Evolutionary conservation across 1,140 invertebrate genomes (phyloP), one percentile per base, ranked within the genome.

Genomic region (Brachionus plicatilis): DNA sequence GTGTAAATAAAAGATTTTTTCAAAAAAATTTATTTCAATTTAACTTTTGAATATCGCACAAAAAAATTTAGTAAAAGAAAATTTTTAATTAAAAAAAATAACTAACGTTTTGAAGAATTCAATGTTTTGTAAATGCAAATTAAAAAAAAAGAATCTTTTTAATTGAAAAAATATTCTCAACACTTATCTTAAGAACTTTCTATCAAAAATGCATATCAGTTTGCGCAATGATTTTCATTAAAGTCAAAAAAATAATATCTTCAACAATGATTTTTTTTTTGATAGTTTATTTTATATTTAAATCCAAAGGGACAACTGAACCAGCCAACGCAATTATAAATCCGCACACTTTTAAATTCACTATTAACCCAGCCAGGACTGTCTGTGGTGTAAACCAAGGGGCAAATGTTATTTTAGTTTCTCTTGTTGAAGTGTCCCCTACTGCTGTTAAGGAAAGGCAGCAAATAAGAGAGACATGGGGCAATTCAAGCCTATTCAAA

Each of bases 401-500:
- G 11, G 24, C 14, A 12, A 14, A 37, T 47, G n/a, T 17, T 60
- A 6, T 82, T 2, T 82, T 60, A 37, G 33, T 82, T 37, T 17
- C 43, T 56, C 56, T 45, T 45, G 78, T 82, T 27, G 37, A 82
- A 45, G 50, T 53, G 11, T 41, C 45, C 7, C 78, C 78, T 0
- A 12, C 12, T 8, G 56, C 50, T 82, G 33, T 11, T 24, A 5
- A 4, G 9, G 20, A 53, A 20, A n/a, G 78, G 9, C 45, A 53
- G 12, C 29, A 33, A 60, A 82, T 82, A 20, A 50, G 78, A 53
- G n/a, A 66, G 17, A 82, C 78, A 24, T 82, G 78, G 78, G 75
- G 27, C 27, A 68, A 68, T 41, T 14, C 27, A 33, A 14, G 9
- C 7, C 11, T 68, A 29, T 68, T 68, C 66, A 68, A 68, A 33